phyloP scores from a whole-genome alignment of 2,888 invertebrate genomes.

The Carpatolechia fugitivella region DNA sequence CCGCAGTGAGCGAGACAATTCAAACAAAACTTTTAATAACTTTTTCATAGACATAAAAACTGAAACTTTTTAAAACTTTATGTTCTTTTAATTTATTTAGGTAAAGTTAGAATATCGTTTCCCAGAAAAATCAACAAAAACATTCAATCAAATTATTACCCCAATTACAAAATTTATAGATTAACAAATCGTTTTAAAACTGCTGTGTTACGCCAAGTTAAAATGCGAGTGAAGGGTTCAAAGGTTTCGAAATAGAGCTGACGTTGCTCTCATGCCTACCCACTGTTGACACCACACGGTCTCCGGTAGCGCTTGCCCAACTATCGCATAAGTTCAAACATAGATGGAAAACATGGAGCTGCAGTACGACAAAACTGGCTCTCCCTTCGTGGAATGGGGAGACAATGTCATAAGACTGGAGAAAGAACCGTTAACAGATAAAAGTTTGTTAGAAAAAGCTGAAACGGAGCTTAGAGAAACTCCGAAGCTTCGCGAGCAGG shows the following conservation, averaged over 20 bases:
- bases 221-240: conserved; percentile 47
- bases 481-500: conserved; percentile 81
- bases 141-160: background rate
- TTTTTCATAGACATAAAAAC: background rate
- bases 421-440: conserved; percentile 76
- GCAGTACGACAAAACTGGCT: conserved; percentile 73
- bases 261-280: conserved; percentile 8
- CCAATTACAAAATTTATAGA: background rate
- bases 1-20: background rate
- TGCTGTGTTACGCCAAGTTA: conserved; percentile 30
- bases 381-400: conserved; percentile 82
- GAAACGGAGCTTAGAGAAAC: conserved; percentile 84
- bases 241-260: conserved; percentile 25
- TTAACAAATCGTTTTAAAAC: conserved; percentile 12
- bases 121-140: too few relatives aligned
- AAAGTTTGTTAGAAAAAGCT: conserved; percentile 81
- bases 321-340: background rate
- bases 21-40: conserved; percentile 5
- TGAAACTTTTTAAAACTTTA: background rate
- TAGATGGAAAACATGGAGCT: conserved; percentile 56
- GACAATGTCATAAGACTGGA: conserved; percentile 81
- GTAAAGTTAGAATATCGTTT: too few relatives aligned
- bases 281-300: background rate
- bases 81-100: too few relatives aligned
- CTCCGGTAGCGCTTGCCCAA: background rate